Base-by-base conservation (phyloP, 37 sponge, comb jelly and placozoan species). In the Cladorhizidae sp. region DNA sequence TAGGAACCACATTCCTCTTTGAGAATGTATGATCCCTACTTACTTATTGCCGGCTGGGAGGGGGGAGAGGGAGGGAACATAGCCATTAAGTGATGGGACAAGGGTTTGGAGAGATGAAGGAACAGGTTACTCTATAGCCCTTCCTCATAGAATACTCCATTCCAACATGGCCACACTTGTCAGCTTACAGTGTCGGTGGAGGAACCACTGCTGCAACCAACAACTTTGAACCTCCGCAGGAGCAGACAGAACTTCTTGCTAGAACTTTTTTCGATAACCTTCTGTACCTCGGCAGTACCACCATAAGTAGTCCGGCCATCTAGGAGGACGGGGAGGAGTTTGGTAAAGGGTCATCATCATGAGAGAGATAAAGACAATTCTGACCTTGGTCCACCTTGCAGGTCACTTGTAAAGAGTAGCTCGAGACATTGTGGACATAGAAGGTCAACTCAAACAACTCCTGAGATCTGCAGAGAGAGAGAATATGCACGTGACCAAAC, bases 351-450 rank as follows among this genome's bases (percentile, higher is more conserved):
- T 35, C 3, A 2, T 29, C 11, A 38, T 67, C 21, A 35, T 3
- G 36, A 67, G 20, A 8, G 38, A 38, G 68, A 17, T 38, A 38
- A 5, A 67, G 26, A 43, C 25, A 21, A 2, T 1, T 1, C 55
- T 42, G 57, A 86, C 87, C 75, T 80, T 86, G 79, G 39, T 79
- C 17, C 28, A 84, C 43, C 12, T n/a, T 67, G 40, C 64, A 73
- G 9, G 80, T 65, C 29, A 86, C 69, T 0, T 57, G 11, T 21
- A 86, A 58, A 25, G 9, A 43, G 15, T 23, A 38, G 1, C 2
- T 63, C 2, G 87, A 86, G 8, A 72, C 17, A 38, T 86, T 86
- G 65, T 55, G 67, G 1, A 74, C 45, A 33, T 3, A 14, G 51
- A 80, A 73, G 26, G 8, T 58, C 52, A 79, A 26, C 32, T 73